Percentiles rank a stretch among this genome's conserved stretches.
These are phyloP conservation scores for Cossypha polioptera DNA, from an alignment of 2,797 vertebrate species.

Conservation along the genomic window DNA sequence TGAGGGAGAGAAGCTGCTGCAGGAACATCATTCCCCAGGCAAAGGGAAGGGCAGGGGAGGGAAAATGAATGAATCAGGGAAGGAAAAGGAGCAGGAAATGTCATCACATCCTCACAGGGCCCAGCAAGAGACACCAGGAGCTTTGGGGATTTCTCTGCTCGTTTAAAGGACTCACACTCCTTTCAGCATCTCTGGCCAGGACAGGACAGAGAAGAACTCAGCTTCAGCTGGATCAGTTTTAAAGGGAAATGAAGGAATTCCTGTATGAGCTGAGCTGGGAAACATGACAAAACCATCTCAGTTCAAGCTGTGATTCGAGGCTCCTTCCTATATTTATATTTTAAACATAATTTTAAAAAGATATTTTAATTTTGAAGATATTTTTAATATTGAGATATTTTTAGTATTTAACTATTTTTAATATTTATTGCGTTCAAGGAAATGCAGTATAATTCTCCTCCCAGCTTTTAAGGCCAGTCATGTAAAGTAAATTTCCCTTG, in stretches of 20 bases:
- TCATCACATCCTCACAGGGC: neutral
- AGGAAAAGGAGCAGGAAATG: slow-evolving; percentile 8
- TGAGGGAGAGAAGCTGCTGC: neutral
- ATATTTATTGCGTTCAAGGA: neutral
- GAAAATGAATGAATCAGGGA: slow-evolving; percentile 10
- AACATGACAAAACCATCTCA: neutral
- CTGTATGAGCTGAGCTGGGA: neutral
- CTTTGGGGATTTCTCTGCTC: neutral
- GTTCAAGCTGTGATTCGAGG: neutral
- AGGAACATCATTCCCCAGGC: neutral
- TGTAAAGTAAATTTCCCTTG: accelerated
- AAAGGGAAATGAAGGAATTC: neutral
- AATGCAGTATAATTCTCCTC: neutral
- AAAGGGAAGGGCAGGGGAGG: neutral
- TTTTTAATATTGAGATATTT: no score
- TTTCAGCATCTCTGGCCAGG: neutral
- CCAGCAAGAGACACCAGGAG: accelerated
- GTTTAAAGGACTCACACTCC: neutral
- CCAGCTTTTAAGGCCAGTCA: neutral
- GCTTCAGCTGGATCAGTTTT: neutral
- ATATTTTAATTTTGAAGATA: no score
- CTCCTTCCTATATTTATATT: neutral
- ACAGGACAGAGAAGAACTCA: neutral
- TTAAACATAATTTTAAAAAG: neutral
- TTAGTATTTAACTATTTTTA: no score